phyloP scores from a whole-genome alignment of 2,888 invertebrate genomes.

The Cryptosula pallasiana region DNA sequence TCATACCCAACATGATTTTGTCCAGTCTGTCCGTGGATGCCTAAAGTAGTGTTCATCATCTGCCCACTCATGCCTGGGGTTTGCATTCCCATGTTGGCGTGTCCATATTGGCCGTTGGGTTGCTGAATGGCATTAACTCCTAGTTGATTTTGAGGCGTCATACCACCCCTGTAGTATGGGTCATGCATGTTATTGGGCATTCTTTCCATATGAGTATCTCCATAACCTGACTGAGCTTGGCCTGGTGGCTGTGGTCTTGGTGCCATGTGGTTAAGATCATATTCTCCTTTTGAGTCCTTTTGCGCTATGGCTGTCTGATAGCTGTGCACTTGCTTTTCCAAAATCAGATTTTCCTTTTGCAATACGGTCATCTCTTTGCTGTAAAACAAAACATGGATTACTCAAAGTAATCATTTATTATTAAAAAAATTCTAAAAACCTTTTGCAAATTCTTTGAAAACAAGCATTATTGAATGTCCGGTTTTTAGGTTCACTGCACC shows the following conservation, averaged over 20 bases:
- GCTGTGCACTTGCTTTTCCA: constrained; percentile 75
- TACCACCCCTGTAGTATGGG: background rate
- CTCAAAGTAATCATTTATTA: too few species aligned
- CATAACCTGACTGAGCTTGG: constrained; percentile 3
- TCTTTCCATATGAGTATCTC: background rate
- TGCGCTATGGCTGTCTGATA: constrained; percentile 71
- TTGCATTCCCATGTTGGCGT: background rate
- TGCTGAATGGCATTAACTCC: background rate
- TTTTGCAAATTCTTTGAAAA: too few species aligned
- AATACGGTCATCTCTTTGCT: constrained; percentile 72
- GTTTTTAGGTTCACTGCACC: too few species aligned
- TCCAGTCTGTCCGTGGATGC: background rate
- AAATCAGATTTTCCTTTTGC: constrained; percentile 76
- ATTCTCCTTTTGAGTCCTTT: constrained; percentile 22
- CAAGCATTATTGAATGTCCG: too few species aligned
- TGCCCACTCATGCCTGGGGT: background rate
- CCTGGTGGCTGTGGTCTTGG: constrained; percentile 23
- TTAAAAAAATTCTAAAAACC: too few species aligned
- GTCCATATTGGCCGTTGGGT: background rate
- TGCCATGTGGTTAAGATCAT: constrained; percentile 21
- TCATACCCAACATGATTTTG: constrained; percentile 1
- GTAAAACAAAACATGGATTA: constrained; percentile 50
- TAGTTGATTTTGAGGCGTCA: background rate
- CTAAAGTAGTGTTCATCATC: background rate
- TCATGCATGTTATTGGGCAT: background rate